phyloP scores from a whole-genome alignment of 1,140 invertebrate species.

The Atta texana region DNA sequence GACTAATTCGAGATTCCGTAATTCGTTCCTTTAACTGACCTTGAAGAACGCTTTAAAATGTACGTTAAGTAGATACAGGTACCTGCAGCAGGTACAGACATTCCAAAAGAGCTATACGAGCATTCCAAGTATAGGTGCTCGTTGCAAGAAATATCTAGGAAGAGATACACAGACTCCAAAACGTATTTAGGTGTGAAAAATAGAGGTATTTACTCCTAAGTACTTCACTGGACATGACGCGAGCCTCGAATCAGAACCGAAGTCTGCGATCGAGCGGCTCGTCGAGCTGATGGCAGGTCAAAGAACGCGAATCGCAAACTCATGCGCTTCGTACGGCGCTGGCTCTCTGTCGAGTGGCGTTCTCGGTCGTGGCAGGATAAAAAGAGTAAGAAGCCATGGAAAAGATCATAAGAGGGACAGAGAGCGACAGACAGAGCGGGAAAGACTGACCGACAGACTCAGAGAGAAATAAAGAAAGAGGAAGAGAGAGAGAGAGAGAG shows the following conservation, averaged over 20 bases:
- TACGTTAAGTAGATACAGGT: conserved; percentile 21
- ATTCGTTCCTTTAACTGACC: background rate
- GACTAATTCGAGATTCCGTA: background rate
- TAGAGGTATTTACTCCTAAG: background rate
- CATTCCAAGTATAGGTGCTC: background rate
- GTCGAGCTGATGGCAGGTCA: conserved; percentile 78
- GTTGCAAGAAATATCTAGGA: too few species aligned
- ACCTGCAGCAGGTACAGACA: conserved; percentile 25
- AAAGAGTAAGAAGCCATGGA: conserved; percentile 28
- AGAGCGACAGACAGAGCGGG: conserved; percentile 7
- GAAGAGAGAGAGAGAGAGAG: too few species aligned
- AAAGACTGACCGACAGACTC: background rate
- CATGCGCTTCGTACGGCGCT: conserved; percentile 68
- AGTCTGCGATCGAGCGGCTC: conserved; percentile 54
- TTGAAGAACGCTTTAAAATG: background rate
- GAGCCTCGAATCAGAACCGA: background rate
- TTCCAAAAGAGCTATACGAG: background rate
- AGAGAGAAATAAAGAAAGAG: background rate
- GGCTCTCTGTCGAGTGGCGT: conserved; percentile 47
- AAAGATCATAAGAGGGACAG: conserved; percentile 30
- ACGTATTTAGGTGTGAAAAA: background rate
- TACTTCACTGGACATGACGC: conserved; percentile 17
- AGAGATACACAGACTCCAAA: background rate
- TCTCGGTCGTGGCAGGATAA: conserved; percentile 36
- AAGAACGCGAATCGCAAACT: conserved; percentile 82